Conservation (phyloP, 1,140 invertebrate species). For the Panulirus ornatus region DNA sequence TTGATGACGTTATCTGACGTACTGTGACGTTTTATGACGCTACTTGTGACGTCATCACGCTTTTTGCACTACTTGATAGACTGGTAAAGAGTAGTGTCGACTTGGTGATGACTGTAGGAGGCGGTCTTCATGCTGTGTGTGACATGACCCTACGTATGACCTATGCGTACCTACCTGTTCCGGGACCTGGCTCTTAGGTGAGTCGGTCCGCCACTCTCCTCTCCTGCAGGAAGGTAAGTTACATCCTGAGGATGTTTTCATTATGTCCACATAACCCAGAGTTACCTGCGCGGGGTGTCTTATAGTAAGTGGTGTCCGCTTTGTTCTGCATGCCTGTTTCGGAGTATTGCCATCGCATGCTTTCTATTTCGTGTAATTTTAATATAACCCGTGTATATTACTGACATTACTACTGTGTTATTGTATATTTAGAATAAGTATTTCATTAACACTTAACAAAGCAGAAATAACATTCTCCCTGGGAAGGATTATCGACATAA, state of each 20-base stretch:
- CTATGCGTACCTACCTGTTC: background rate
- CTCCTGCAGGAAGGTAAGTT: background rate
- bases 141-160: background rate
- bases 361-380: background rate
- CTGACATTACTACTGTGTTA: background rate
- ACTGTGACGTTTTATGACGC: background rate
- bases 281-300: background rate
- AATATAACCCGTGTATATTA: background rate
- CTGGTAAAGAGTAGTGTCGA: slow-evolving; percentile 8
- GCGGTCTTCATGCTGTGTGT: background rate
- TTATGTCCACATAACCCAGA: background rate
- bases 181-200: background rate
- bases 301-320: background rate
- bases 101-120: slow-evolving; percentile 14
- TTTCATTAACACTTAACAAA: no score
- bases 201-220: background rate
- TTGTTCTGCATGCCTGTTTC: background rate
- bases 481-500: no score
- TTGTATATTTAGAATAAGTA: background rate
- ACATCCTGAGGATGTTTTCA: background rate
- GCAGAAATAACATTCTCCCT: no score
- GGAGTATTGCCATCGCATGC: background rate
- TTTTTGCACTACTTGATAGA: slow-evolving; percentile 21
- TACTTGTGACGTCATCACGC: slow-evolving; percentile 2
- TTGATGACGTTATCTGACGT: background rate